phyloP scores from a whole-genome alignment of 2,888 invertebrate genomes.

The Tipula unca region DNA sequence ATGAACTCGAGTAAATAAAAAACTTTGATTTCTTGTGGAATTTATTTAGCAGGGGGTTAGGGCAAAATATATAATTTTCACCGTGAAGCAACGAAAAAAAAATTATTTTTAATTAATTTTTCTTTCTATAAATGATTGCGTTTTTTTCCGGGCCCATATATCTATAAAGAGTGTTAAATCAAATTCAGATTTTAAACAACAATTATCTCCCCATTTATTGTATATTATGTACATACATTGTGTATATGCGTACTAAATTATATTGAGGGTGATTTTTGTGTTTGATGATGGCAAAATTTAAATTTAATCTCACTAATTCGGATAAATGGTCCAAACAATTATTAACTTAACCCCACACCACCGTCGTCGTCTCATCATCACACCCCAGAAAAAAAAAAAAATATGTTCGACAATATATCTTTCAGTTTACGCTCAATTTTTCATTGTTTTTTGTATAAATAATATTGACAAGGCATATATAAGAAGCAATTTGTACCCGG shows the following conservation, averaged over 20 bases:
- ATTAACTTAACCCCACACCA: background rate
- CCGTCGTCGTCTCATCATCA: background rate
- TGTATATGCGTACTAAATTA: no score
- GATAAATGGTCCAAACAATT: conserved; percentile 14
- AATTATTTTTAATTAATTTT: background rate
- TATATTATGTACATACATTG: background rate
- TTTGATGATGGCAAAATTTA: background rate
- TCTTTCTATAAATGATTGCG: background rate
- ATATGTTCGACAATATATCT: background rate
- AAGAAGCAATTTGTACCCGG: background rate
- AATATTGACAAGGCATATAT: background rate
- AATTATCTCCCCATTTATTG: background rate
- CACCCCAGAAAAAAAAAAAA: background rate
- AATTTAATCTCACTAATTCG: conserved; percentile 14
- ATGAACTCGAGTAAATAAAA: background rate
- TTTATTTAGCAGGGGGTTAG: background rate
- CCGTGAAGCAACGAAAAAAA: background rate
- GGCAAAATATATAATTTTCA: background rate
- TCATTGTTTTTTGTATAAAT: background rate
- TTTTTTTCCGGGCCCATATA: background rate
- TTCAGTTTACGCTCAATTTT: background rate
- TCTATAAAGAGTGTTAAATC: background rate
- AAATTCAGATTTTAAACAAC: background rate
- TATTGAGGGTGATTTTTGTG: background rate
- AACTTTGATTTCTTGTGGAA: background rate